Conservation (phyloP, 2,113 vertebrate species). For the Tringa solitaria region DNA sequence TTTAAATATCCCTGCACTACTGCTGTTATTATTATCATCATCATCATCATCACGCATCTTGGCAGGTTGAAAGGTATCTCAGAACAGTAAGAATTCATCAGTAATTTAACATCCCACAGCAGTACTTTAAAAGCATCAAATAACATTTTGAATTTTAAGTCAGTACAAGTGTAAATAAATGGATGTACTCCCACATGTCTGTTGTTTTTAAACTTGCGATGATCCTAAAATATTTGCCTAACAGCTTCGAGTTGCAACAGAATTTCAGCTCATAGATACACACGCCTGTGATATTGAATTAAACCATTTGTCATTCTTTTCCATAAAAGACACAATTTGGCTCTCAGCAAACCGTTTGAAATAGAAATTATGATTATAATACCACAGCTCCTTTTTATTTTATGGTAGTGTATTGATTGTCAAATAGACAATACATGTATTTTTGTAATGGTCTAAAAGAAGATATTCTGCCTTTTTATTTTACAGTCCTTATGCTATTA, state of each 20-base stretch:
- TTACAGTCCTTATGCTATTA: conserved; percentile 62
- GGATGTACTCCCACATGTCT: conserved; percentile 26
- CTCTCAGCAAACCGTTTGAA: conserved; percentile 72
- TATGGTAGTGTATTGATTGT: conserved; percentile 73
- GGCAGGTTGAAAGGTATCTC: conserved; percentile 66
- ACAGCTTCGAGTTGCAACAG: conserved; percentile 46
- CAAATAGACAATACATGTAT: conserved; percentile 73
- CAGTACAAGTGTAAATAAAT: conserved; percentile 53
- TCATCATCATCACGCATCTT: conserved; percentile 32
- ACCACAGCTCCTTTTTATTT: conserved; percentile 73
- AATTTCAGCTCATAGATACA: conserved; percentile 55
- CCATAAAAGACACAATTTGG: conserved; percentile 67
- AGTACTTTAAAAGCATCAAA: conserved; percentile 31
- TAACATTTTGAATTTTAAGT: conserved; percentile 56
- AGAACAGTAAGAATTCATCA: conserved; percentile 43
- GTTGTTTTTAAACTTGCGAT: conserved; percentile 33
- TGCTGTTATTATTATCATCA: conserved; percentile 15
- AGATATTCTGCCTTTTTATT: conserved; percentile 71
- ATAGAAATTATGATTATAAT: conserved; percentile 73
- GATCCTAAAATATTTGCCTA: conserved; percentile 58
- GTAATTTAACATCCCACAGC: conserved; percentile 60
- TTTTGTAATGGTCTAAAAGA: conserved; percentile 72
- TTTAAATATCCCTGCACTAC: conserved; percentile 40
- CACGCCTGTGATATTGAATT: conserved; percentile 63
- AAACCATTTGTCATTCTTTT: conserved; percentile 72